phyloP scores from a whole-genome alignment of 2,797 vertebrate genomes.

The Taeniopygia guttata region DNA sequence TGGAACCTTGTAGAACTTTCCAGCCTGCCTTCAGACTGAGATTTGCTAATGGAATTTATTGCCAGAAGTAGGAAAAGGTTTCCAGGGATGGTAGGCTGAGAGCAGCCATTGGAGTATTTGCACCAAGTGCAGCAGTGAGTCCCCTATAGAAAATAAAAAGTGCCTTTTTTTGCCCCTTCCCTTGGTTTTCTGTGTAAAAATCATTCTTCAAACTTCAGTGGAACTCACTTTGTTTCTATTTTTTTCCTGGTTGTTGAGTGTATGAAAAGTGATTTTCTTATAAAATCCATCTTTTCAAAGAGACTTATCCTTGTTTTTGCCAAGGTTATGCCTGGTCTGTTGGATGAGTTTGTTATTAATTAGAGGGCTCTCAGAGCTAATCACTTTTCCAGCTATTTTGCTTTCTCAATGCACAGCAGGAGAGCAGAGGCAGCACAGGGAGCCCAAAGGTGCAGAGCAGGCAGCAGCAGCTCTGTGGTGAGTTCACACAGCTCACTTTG shows the following conservation, averaged over 20 bases:
- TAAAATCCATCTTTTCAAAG: fast-evolving
- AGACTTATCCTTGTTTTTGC: not conserved
- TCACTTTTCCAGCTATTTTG: not conserved
- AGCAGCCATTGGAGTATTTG: not conserved
- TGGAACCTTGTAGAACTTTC: not conserved
- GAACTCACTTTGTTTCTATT: not conserved
- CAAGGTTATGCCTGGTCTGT: not conserved
- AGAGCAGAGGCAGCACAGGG: not conserved
- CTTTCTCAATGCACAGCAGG: not conserved
- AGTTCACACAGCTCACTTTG: not conserved
- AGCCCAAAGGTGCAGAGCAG: not conserved
- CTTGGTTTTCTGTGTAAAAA: not conserved
- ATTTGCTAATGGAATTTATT: not conserved
- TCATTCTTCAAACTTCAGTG: not conserved
- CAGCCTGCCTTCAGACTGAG: not conserved
- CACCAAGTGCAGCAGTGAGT: not conserved
- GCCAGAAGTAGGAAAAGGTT: not conserved
- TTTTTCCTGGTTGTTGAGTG: not conserved
- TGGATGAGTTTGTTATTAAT: not conserved
- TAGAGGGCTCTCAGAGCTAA: not conserved
- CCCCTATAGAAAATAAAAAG: not conserved
- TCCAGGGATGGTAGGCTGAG: not conserved
- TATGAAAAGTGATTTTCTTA: not conserved
- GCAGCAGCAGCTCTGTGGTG: not conserved
- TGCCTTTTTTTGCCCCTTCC: fast-evolving